A percentile compares a stretch with the other conserved stretches of the same genome.
Evolutionary conservation across 2,113 vertebrate species (phyloP).

Genomic region (Solea solea): DNA sequence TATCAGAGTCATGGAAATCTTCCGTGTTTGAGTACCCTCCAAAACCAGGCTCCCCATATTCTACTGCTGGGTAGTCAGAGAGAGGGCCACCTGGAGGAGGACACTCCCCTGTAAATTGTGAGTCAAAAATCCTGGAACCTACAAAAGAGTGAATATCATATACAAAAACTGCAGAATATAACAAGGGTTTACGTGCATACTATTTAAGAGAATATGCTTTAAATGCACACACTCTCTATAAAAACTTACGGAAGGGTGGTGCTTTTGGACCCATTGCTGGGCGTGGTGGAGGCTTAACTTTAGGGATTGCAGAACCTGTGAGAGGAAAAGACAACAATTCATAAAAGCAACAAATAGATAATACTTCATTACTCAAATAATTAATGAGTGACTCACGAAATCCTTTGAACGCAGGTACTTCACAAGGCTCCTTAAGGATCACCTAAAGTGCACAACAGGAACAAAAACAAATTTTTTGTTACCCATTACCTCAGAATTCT

Average conservation of each 20-base stretch:
- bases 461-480: background rate
- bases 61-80: slow-evolving; percentile 53
- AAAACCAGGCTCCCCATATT: slow-evolving; percentile 43
- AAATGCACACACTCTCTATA: background rate
- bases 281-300: slow-evolving; percentile 21
- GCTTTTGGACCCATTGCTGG: slow-evolving; percentile 48
- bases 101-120: slow-evolving; percentile 63
- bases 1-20: slow-evolving; percentile 45
- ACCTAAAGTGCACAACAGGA: slow-evolving; percentile 59
- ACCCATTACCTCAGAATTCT: too few species aligned
- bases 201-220: background rate
- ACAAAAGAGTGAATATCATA: background rate
- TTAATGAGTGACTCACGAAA: slow-evolving; percentile 64
- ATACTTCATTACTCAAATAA: background rate
- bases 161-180: background rate
- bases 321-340: background rate
- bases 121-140: slow-evolving; percentile 64
- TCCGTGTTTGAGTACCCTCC: slow-evolving; percentile 48
- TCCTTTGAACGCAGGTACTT: slow-evolving; percentile 73
- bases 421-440: slow-evolving; percentile 78
- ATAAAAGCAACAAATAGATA: background rate
- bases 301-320: slow-evolving; percentile 67
- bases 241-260: slow-evolving; percentile 48
- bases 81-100: slow-evolving; percentile 44
- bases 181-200: background rate